Evolutionary conservation across 2,113 vertebrate species (phyloP).

Genomic region (Ageneiosus marmoratus): DNA sequence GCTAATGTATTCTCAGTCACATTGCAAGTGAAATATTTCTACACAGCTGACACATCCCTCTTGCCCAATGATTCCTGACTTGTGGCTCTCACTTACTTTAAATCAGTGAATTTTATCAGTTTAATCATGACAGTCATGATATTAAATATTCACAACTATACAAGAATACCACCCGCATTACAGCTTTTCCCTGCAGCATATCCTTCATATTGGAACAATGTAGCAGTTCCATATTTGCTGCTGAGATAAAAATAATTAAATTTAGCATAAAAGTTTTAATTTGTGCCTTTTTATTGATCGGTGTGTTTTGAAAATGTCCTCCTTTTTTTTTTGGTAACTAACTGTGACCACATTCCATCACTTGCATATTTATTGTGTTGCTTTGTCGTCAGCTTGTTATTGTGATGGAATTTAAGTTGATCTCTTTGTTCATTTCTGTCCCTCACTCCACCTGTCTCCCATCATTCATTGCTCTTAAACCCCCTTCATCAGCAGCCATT

Average conservation of each 20-base stretch:
- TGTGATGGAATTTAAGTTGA: conserved; percentile 41
- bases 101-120: background rate
- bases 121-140: background rate
- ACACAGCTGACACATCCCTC: background rate
- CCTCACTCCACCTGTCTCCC: conserved; percentile 10
- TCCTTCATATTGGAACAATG: background rate
- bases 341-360: background rate
- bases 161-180: background rate
- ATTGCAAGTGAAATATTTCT: background rate
- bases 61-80: background rate
- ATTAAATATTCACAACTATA: background rate
- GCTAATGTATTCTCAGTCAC: background rate
- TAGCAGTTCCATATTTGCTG: background rate
- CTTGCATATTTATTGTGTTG: conserved; percentile 38
- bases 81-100: background rate
- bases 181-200: background rate
- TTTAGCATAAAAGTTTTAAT: too few relatives aligned
- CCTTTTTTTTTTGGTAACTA: background rate
- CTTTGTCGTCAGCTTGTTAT: conserved; percentile 39
- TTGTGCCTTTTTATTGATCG: background rate
- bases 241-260: background rate
- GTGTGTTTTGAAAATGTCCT: background rate
- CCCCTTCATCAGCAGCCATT: conserved; percentile 69
- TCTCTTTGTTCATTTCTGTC: conserved; percentile 43
- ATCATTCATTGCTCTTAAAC: conserved; percentile 63